Base-by-base conservation (phyloP, 2,888 invertebrate genomes). In the Melipona beecheii region DNA sequence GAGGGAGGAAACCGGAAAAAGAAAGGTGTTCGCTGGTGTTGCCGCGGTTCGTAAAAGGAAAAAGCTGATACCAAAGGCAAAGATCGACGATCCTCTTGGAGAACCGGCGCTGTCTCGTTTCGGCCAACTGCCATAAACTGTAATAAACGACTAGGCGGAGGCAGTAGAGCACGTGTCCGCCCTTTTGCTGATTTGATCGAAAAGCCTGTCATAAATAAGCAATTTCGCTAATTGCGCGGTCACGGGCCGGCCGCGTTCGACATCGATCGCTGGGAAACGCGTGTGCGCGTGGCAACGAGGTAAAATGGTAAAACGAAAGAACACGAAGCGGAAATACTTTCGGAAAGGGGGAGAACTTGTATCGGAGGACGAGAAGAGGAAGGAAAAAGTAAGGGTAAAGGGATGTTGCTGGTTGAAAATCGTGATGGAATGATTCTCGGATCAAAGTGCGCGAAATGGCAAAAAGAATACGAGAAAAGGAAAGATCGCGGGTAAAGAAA, bases 121-220 rank as follows among this genome's bases (percentile, higher is more conserved):
- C 84, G 84, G 84, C 66, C 90, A 86, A 87, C 89, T 90, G 87
- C 89, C 89, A 89, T 91, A 90, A 91, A 91, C 90, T 87, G 87
- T 89, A 91, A 91, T 89, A 91, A 91, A 91, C 91, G 91, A 90
- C 87, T 88, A 85, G 83, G 83, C 85, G 74, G 84, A 78, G 83
- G 77, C 87, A 87, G 89, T 89, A 88, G 90, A 86, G 86, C 83
- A 83, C 66, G 69, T 77, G 73, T 73, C 86, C 86, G 87, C 87
- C 86, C 85, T 85, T 81, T 90, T 88, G 88, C 88, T 91, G 91
- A 90, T 91, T 89, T 89, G 89, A 91, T 91, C 91, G 87, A 91
- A 88, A 91, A 88, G 82, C 78, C 85, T 83, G 27, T 27, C 27
- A 83, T 78, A 90, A 91, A 89, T 90, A 89, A 91, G 91, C 86